Base-by-base conservation (phyloP, 2,888 invertebrate genomes). In the Agriopis marginaria region DNA sequence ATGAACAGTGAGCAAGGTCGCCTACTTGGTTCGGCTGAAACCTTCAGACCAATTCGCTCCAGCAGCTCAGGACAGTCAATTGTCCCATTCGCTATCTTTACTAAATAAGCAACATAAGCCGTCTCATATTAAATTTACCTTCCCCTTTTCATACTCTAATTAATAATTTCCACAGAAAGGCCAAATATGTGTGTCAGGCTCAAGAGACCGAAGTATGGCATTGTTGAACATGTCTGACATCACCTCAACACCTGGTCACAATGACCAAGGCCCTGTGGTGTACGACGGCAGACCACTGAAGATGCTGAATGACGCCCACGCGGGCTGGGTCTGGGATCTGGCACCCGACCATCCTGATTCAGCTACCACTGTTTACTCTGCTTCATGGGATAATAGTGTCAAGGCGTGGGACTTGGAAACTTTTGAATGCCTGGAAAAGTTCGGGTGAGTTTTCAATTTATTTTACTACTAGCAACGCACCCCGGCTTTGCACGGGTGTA, bases 271-370 rank as follows among this genome's bases (percentile, higher is more conserved):
- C 9, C 14, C 45, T 7, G 14, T 66, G 32, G n/a, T 49, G 23
- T 59, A 44, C 23, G 55, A 54, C 7, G 66, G 23, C 2, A 70
- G 40, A 45, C 70, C 70, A 44, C 44, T 66, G n/a, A 70, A 59
- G 49, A 70, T 70, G 66, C 40, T 84, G 53, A 83, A 87, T 62
- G 90, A 92, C 78, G 95, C 96, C 2, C 96, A 96, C 75, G 86
- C 91, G 0, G 96, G 96, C 53, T 96, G 96, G 96, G 95, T 96
- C 10, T 96, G 96, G 96, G 95, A 95, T 75, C 83, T 96, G 42
- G 93, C 95, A 6, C 87, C 94, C 23, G 91, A 93, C 71, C 82
- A 86, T 66, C 77, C 86, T 47, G 83, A 89, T 14, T 84, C 88
- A 71, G 88, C 94, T 23, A 81, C 92, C 7, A 89, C 88, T 61